phyloP scores from a whole-genome alignment of 1,140 invertebrate species.

The Philopotamus ludificatus region DNA sequence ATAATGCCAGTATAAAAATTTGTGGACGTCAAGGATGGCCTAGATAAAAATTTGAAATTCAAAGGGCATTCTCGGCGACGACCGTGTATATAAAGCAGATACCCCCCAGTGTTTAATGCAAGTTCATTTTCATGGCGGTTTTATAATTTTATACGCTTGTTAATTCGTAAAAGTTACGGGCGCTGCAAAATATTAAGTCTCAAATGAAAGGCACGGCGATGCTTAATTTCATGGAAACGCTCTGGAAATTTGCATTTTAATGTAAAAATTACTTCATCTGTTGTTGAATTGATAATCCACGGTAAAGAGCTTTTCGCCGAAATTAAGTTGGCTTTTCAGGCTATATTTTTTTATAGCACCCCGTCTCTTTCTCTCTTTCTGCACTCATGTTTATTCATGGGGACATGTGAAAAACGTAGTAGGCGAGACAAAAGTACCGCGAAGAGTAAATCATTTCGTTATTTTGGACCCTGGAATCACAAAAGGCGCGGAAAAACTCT shows the following conservation, averaged over 20 bases:
- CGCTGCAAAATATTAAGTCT: conserved; percentile 31
- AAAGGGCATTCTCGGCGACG: neutral
- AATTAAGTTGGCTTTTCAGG: conserved; percentile 26
- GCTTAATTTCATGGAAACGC: conserved; percentile 35
- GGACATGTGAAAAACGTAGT: conserved; percentile 21
- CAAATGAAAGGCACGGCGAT: conserved; percentile 18
- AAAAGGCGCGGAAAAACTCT: conserved; percentile 18
- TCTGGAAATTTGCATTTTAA: conserved; percentile 39
- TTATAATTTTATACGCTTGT: conserved; percentile 4
- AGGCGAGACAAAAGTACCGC: conserved; percentile 15
- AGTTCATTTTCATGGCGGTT: neutral
- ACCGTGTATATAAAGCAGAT: neutral
- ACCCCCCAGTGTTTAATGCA: neutral
- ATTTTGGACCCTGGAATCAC: conserved; percentile 6
- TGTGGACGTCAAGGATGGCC: too few species aligned
- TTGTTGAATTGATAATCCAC: conserved; percentile 39
- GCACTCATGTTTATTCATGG: conserved; percentile 25
- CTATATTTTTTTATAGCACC: neutral
- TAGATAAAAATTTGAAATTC: conserved; percentile 7
- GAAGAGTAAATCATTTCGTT: conserved; percentile 31
- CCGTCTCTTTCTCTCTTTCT: conserved; percentile 28
- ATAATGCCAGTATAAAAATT: too few species aligned
- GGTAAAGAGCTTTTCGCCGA: conserved; percentile 35
- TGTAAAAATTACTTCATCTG: conserved; percentile 38
- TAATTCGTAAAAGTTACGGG: conserved; percentile 20